Evolutionary conservation across 2,888 invertebrate species (phyloP), one percentile per base, ranked within the genome.

Genomic region (Pyrrhosoma nymphula): DNA sequence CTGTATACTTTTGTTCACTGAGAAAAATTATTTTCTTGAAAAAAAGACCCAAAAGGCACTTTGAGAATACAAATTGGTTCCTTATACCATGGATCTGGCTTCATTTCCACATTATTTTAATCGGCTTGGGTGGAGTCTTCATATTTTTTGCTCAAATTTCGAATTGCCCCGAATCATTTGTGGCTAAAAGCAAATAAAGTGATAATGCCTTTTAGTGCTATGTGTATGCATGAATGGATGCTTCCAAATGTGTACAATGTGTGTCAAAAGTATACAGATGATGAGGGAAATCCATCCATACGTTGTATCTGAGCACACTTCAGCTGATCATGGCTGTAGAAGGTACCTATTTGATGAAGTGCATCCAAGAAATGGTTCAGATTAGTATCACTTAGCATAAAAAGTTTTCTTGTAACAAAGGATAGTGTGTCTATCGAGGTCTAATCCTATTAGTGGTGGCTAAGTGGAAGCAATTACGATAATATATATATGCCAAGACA

Each of bases 121-220:
- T 93, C 26, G 12, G 47, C 26, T 93, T 35, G 26, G 18, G 35
- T 35, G 12, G 47, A 69, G 63, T 75, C 8, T n/a, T 20, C 35
- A 26, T 39, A n/a, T 18, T 47, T 69, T 93, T 93, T 93, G n/a
- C 63, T 93, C 18, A 47, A 69, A 69, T 69, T 69, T 47, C 47
- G 20, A 93, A 93, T 93, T 91, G 23, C 63, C 69, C 47, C 18
- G 23, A n/a, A 91, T 91, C 69, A 55, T 89, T 89, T 89, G 26
- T 89, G 30, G 55, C 56, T 93, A 47, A 39, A 69, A 93, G 93
- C 47, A 35, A 93, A 93, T 39, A 93, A 93, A 93, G 69, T 93
- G 69, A 93, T 93, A 93, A n/a, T 75, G 93, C 93, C 93, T 93
- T 69, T 69, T 47, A 93, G 93, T 39, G 69, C 93, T 63, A 26